Evolutionary conservation across 2,888 invertebrate species (phyloP).

Genomic region (Geophilus truncorum): DNA sequence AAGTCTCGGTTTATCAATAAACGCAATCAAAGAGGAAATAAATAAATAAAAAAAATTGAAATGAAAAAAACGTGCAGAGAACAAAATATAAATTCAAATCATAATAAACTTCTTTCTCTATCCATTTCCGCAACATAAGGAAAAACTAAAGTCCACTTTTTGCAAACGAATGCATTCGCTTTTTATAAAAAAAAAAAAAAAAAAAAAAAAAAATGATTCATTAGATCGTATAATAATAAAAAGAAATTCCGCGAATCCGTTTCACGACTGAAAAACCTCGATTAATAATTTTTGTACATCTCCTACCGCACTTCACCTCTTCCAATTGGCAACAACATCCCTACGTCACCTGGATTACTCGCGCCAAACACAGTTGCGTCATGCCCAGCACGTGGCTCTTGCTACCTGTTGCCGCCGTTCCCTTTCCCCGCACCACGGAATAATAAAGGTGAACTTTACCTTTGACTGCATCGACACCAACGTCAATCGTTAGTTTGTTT

Average conservation of each 20-base stretch:
- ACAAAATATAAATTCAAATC: conserved; percentile 17
- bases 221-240: background rate
- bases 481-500: background rate
- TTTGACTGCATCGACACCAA: conserved; percentile 8
- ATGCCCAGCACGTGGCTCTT: conserved; percentile 23
- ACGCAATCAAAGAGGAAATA: background rate
- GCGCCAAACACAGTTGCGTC: background rate
- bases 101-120: conserved; percentile 21
- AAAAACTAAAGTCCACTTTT: conserved; percentile 22
- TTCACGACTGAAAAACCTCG: background rate
- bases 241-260: background rate
- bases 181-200: background rate
- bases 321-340: too few relatives aligned
- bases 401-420: conserved; percentile 24
- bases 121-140: conserved; percentile 27
- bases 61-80: background rate
- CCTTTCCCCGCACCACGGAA: background rate
- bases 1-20: background rate
- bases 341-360: background rate
- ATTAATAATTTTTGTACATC: background rate
- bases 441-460: conserved; percentile 25
- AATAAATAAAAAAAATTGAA: background rate
- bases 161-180: background rate
- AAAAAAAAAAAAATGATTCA: background rate
- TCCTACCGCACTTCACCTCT: too few relatives aligned